Percentiles rank a stretch among this genome's conserved stretches.
These are phyloP conservation scores for Thamnaconus septentrionalis DNA, from an alignment of 2,113 vertebrate genomes.

Conservation along the genomic window DNA sequence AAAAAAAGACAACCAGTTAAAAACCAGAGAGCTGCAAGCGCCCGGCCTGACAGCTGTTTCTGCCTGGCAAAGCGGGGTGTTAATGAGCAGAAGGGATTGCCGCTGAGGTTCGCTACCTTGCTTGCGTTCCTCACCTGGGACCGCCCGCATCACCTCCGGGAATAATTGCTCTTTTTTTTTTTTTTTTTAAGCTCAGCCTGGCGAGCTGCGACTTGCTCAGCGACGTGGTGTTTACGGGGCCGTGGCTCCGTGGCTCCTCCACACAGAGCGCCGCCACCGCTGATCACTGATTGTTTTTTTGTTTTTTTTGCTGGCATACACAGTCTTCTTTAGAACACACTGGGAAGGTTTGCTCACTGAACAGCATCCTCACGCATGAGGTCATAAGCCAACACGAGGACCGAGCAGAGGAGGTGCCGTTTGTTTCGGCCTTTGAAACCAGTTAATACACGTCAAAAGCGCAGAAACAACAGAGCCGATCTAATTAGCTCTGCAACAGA, in stretches of 20 bases:
- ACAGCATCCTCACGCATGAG: no score
- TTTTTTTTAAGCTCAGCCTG: slow-evolving; percentile 2
- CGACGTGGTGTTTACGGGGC: slow-evolving; percentile 23
- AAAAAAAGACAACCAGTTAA: slow-evolving; percentile 14
- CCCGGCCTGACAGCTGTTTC: slow-evolving; percentile 27
- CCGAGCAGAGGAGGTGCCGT: slow-evolving; percentile 20
- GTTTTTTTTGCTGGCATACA: neutral
- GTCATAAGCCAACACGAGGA: no score
- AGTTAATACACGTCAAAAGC: slow-evolving; percentile 55
- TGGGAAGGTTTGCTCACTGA: no score
- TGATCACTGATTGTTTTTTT: no score
- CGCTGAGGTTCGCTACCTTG: slow-evolving; percentile 26
- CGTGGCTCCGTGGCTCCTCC: slow-evolving; percentile 19
- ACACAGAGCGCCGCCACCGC: neutral
- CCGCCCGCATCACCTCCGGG: no score
- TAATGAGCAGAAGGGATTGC: slow-evolving; percentile 44
- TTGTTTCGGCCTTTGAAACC: slow-evolving; percentile 59
- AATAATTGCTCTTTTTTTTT: slow-evolving; percentile 38
- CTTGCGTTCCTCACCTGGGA: slow-evolving; percentile 30
- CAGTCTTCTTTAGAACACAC: no score
- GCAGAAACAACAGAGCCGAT: slow-evolving; percentile 58
- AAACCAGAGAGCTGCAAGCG: slow-evolving; percentile 5
- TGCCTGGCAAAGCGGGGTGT: slow-evolving; percentile 16
- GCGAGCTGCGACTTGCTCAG: slow-evolving; percentile 8
- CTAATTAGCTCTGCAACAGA: slow-evolving; percentile 70